Evolutionary conservation across 1,140 invertebrate genomes (phyloP).

Genomic region (Scaptomyza graminum): DNA sequence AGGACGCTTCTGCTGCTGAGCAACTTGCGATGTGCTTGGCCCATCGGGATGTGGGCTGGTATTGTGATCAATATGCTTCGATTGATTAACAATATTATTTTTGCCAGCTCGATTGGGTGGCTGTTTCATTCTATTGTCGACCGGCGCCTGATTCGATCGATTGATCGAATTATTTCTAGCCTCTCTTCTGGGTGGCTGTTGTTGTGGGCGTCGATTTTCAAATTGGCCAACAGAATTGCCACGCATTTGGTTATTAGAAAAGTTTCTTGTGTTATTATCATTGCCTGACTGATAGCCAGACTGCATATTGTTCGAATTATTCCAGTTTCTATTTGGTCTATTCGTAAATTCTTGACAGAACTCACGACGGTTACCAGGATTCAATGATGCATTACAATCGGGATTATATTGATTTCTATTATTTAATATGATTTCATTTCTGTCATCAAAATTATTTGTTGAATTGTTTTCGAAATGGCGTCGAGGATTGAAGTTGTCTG

Average conservation of each 20-base stretch:
- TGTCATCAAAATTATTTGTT: not conserved
- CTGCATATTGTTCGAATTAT: too few relatives aligned
- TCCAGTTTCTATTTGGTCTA: not conserved
- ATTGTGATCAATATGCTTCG: not conserved
- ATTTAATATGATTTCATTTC: not conserved
- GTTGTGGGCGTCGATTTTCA: too few relatives aligned
- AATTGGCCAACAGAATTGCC: too few relatives aligned
- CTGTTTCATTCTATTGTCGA: not conserved
- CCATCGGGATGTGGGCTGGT: not conserved
- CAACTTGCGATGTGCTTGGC: conserved; percentile 3
- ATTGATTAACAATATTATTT: not conserved
- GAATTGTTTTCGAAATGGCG: conserved; percentile 1
- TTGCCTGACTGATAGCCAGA: too few relatives aligned
- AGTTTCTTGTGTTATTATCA: too few relatives aligned
- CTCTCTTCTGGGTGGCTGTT: too few relatives aligned
- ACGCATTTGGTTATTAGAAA: too few relatives aligned
- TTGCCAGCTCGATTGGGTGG: not conserved
- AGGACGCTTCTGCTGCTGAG: conserved; percentile 1
- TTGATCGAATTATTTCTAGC: too few relatives aligned
- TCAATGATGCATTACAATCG: conserved; percentile 17
- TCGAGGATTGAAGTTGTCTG: not conserved
- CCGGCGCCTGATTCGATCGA: too few relatives aligned
- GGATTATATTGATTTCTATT: conserved; percentile 3
- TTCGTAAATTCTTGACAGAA: not conserved
- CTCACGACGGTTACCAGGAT: conserved; percentile 15